Conservation (phyloP, 2,113 vertebrate species). For the Ranitomeya variabilis region DNA sequence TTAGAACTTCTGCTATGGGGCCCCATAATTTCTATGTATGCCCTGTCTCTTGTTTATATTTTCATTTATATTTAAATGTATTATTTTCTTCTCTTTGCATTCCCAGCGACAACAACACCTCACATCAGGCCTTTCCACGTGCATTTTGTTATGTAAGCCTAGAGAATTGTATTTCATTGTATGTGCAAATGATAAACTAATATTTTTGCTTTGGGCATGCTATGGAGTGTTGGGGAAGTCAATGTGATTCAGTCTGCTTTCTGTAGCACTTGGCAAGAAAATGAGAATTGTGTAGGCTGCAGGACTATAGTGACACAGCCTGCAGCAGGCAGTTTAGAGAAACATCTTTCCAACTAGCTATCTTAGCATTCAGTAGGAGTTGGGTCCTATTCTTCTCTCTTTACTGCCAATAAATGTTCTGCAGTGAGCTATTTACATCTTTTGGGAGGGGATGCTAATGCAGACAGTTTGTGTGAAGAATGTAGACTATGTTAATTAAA, state of each 20-base stretch:
- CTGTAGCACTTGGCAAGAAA: slow-evolving; percentile 46
- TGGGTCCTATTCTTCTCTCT: slow-evolving; percentile 55
- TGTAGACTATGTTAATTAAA: slow-evolving; percentile 39
- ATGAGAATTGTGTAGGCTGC: slow-evolving; percentile 18
- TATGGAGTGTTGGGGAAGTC: slow-evolving; percentile 41
- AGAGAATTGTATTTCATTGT: slow-evolving; percentile 34
- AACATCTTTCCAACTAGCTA: slow-evolving; percentile 62
- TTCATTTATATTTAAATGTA: neutral
- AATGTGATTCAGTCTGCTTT: slow-evolving; percentile 56
- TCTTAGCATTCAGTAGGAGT: slow-evolving; percentile 59
- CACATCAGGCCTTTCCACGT: neutral
- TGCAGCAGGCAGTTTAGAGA: slow-evolving; percentile 56
- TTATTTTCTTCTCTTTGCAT: neutral
- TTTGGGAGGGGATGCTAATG: neutral
- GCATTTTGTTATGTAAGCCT: slow-evolving; percentile 13
- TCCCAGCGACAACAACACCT: neutral
- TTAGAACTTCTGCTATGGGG: no score
- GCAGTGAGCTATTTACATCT: slow-evolving; percentile 45
- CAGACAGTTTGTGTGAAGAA: slow-evolving; percentile 48
- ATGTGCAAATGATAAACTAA: slow-evolving; percentile 55
- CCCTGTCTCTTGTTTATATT: neutral
- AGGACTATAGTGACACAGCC: slow-evolving; percentile 55
- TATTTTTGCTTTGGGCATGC: slow-evolving; percentile 48
- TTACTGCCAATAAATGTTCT: slow-evolving; percentile 55
- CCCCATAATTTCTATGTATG: no score